Evolutionary conservation across 2,797 vertebrate genomes (phyloP).

Genomic region (Eidolon dupreanum): DNA sequence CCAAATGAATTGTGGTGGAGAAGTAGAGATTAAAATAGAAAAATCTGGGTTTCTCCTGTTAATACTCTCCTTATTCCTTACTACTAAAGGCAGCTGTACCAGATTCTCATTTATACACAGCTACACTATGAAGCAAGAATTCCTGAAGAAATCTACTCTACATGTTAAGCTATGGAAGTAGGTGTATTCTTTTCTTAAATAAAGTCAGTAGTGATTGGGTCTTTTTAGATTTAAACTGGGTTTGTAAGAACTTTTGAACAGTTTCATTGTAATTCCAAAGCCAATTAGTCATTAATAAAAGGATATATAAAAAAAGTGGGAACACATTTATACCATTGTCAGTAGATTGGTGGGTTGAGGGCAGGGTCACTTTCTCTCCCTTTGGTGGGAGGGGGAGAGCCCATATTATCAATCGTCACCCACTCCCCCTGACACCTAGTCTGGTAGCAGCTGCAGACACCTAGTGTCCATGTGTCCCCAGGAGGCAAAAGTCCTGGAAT

Average conservation of each 20-base stretch:
- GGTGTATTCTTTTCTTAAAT: constrained; percentile 82
- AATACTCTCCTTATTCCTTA: constrained; percentile 81
- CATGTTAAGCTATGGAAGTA: constrained; percentile 82
- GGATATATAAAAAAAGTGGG: constrained; percentile 44
- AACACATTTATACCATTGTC: constrained; percentile 36
- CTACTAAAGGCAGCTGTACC: constrained; percentile 80
- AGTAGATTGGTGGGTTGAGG: constrained; percentile 71
- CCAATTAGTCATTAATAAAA: constrained; percentile 59
- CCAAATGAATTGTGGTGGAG: constrained; percentile 76
- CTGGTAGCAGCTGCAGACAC: constrained; percentile 41
- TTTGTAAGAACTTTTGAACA: constrained; percentile 69
- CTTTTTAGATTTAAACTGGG: constrained; percentile 77
- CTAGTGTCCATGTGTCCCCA: background rate
- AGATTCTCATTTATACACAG: constrained; percentile 81
- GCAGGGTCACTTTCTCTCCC: constrained; percentile 75
- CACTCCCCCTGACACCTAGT: constrained; percentile 4
- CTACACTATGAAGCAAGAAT: constrained; percentile 81
- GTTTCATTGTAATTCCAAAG: constrained; percentile 63
- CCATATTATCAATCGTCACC: background rate
- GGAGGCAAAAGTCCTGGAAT: background rate
- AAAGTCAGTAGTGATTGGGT: constrained; percentile 81
- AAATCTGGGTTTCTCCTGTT: constrained; percentile 80
- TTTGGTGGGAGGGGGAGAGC: constrained; percentile 73
- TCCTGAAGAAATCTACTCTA: constrained; percentile 81
- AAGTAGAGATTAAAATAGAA: constrained; percentile 73